Evolutionary conservation across 2,888 invertebrate species (phyloP), one percentile per base, ranked within the genome.

Genomic region (Clunio marinus): DNA sequence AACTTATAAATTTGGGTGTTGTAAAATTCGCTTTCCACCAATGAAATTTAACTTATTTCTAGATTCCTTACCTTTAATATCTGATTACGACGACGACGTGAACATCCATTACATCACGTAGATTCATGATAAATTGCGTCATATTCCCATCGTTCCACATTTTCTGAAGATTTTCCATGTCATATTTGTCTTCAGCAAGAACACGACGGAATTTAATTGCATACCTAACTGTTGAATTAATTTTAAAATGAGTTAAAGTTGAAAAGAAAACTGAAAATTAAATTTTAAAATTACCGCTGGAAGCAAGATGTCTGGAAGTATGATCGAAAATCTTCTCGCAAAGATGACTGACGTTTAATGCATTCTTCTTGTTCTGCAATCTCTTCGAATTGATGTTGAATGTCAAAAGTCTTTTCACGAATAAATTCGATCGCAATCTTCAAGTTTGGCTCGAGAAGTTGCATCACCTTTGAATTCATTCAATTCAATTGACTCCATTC

Each of bases 191-290:
- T 77, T 89, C 89, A 13, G 90, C 90, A 45, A 92, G 80, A 72
- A 90, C 80, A 69, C 90, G 84, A 37, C 91, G 84, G 74, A 91
- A 83, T 74, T 86, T 86, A 71, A 87, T 88, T 45, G 89, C 86
- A 73, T 91, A 84, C 72, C 78, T n/a, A 55, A 24, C 63, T 63
- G 15, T 62, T n/a, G n/a, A n/a, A n/a, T n/a, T n/a, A n/a, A n/a
- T n/a, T n/a, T n/a, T n/a, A n/a, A n/a, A n/a, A n/a, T n/a, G 13
- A 25, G 51, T 35, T 20, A 7, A 32, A 32, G 7, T 41, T 62
- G n/a, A n/a, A n/a, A n/a, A n/a, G n/a, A n/a, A n/a, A n/a, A n/a
- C n/a, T n/a, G n/a, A n/a, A 10, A 4, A 17, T 17, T 22, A 22
- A n/a, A n/a, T n/a, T n/a, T n/a, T n/a, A n/a, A n/a, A 22, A 20